Conservation (phyloP, 2,888 invertebrate genomes). For the Taenaris catops region DNA sequence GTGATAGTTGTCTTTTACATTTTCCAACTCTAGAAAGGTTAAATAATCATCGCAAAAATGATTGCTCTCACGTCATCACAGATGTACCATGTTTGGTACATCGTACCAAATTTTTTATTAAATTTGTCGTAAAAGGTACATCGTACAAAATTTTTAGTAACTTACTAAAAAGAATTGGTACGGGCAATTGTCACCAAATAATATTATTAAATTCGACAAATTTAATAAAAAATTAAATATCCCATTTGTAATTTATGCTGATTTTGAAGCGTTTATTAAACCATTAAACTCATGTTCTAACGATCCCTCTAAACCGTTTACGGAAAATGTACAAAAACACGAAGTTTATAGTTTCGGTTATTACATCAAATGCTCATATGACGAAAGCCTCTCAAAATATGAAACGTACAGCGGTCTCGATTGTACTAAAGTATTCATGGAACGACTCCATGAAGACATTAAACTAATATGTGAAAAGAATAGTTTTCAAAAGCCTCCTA, state of each 20-base stretch:
- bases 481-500: slow-evolving; percentile 17
- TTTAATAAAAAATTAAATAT: slow-evolving; percentile 18
- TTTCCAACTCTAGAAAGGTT: slow-evolving; percentile 18
- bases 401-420: slow-evolving; percentile 27
- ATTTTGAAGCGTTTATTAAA: slow-evolving; percentile 29
- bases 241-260: slow-evolving; percentile 27
- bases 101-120: too few relatives aligned
- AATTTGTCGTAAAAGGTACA: too few relatives aligned
- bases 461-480: slow-evolving; percentile 18
- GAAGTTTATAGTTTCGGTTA: slow-evolving; percentile 32
- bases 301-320: slow-evolving; percentile 24
- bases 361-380: slow-evolving; percentile 32
- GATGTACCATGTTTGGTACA: slow-evolving; percentile 19
- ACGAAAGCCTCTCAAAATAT: slow-evolving; percentile 29
- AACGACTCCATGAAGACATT: slow-evolving; percentile 24
- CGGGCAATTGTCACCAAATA: slow-evolving; percentile 11
- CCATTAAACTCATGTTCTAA: slow-evolving; percentile 25
- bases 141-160: too few relatives aligned
- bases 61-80: slow-evolving; percentile 21
- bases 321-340: slow-evolving; percentile 29
- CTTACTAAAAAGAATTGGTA: slow-evolving; percentile 23
- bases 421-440: slow-evolving; percentile 29
- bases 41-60: slow-evolving; percentile 16
- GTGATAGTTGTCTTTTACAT: slow-evolving; percentile 20
- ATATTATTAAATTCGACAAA: slow-evolving; percentile 23